phyloP scores from a whole-genome alignment of 2,888 invertebrate genomes.

The Andrena hattorfiana region DNA sequence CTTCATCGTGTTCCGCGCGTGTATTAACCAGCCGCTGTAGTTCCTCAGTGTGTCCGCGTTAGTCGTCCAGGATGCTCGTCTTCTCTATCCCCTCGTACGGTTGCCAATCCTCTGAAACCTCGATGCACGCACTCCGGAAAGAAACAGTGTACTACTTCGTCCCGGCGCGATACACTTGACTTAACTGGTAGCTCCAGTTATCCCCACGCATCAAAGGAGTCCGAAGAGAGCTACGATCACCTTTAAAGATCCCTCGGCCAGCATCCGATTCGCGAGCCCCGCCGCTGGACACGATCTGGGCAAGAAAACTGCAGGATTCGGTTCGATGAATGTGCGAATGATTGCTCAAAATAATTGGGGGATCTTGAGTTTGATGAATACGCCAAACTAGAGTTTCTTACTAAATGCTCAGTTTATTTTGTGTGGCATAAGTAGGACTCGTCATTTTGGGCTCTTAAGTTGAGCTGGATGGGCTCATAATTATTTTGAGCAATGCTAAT shows the following conservation, averaged over 20 bases:
- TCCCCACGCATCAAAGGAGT: constrained; percentile 74
- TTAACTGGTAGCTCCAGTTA: constrained; percentile 80
- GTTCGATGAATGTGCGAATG: too few species aligned
- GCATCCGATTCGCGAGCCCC: constrained; percentile 48
- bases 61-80: constrained; percentile 25
- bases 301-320: too few species aligned
- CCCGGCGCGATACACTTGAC: constrained; percentile 79
- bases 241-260: constrained; percentile 62
- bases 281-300: background rate
- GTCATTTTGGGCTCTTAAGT: too few species aligned
- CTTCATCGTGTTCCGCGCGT: constrained; percentile 57
- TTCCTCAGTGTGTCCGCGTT: constrained; percentile 2
- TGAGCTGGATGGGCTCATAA: too few species aligned
- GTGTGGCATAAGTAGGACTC: too few species aligned
- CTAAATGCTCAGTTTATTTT: too few species aligned
- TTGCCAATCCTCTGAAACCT: constrained; percentile 44
- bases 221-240: constrained; percentile 59
- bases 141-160: constrained; percentile 78
- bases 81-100: constrained; percentile 27
- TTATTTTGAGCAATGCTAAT: too few species aligned
- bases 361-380: too few species aligned
- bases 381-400: too few species aligned
- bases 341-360: too few species aligned
- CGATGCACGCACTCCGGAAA: constrained; percentile 74
- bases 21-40: constrained; percentile 46